A percentile compares a stretch with the other conserved stretches of the same genome.
These are phyloP conservation scores for Nyctibius bracteatus DNA, from an alignment of 2,113 vertebrate genomes.

Conservation along the genomic window DNA sequence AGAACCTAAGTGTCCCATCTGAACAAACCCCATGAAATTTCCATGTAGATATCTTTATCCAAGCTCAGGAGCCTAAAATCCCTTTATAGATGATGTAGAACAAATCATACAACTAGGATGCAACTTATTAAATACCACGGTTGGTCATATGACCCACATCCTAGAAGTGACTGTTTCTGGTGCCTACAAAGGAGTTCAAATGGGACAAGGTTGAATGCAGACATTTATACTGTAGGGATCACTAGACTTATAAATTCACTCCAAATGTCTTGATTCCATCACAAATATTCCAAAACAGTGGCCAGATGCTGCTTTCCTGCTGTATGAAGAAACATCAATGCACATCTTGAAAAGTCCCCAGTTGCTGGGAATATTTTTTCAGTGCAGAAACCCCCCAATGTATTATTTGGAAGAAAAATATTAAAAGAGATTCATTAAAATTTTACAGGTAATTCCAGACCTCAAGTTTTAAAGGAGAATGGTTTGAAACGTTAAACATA, in stretches of 20 bases:
- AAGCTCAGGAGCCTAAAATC: neutral
- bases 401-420: neutral
- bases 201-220: neutral
- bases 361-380: neutral
- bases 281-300: neutral
- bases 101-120: neutral
- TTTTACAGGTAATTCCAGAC: neutral
- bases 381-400: accelerated
- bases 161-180: neutral
- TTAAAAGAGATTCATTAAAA: neutral
- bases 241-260: neutral
- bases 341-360: neutral
- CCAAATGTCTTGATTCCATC: neutral
- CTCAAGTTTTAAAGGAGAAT: neutral
- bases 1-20: neutral
- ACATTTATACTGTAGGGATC: neutral
- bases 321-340: neutral
- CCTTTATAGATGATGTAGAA: neutral
- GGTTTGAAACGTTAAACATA: neutral
- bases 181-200: neutral
- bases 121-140: neutral
- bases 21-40: neutral
- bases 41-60: neutral
- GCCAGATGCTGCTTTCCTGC: neutral
- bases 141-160: neutral